These are phyloP conservation scores for Stictonetta naevosa DNA, from an alignment of 2,113 vertebrate genomes.

Conservation along the genomic window DNA sequence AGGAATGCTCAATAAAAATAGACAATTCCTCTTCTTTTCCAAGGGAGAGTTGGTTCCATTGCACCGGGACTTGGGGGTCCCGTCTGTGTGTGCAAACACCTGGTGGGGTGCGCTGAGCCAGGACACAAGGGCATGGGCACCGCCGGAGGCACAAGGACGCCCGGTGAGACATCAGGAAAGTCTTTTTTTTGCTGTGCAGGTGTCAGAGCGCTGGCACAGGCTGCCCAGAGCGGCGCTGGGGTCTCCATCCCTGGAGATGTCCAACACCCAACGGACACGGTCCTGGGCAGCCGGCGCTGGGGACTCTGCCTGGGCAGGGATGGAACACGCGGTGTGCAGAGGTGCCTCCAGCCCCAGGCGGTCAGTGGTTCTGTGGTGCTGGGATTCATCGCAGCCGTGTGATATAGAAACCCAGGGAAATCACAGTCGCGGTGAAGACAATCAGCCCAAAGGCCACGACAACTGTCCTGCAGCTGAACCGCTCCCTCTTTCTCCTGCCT, in stretches of 20 bases:
- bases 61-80: too few relatives aligned
- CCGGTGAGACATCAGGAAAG: not conserved
- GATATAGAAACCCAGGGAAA: not conserved
- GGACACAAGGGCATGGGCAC: accelerated
- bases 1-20: too few relatives aligned
- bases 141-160: not conserved
- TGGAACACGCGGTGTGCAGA: not conserved
- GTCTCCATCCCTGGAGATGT: not conserved
- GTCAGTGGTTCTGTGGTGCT: not conserved
- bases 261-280: not conserved
- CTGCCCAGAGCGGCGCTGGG: not conserved
- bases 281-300: not conserved
- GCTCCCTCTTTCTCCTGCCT: not conserved
- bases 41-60: too few relatives aligned
- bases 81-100: too few relatives aligned
- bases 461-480: accelerated
- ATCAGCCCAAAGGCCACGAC: accelerated
- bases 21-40: too few relatives aligned
- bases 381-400: not conserved
- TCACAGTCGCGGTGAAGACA: accelerated
- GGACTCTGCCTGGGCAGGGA: not conserved
- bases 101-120: not conserved
- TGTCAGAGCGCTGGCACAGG: not conserved
- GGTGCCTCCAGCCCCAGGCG: not conserved
- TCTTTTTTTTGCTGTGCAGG: not conserved